phyloP scores from a whole-genome alignment of 2,113 vertebrate genomes.

The Eulacestoma nigropectus region DNA sequence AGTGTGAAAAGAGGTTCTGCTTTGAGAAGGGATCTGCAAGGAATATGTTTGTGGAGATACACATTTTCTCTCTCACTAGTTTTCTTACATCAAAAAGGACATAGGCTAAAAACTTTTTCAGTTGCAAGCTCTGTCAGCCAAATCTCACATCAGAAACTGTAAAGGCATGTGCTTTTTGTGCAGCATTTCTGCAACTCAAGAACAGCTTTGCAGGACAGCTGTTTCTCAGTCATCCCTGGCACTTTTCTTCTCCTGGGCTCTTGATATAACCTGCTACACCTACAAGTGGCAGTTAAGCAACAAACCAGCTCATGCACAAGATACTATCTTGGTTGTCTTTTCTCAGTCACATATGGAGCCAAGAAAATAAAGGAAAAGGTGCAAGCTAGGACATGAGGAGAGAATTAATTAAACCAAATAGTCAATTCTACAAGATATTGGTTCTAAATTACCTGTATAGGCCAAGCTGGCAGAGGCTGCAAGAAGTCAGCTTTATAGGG shows the following conservation, averaged over 20 bases:
- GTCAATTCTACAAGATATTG: background rate
- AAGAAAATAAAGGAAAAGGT: background rate
- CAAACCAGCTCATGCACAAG: background rate
- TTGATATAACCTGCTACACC: background rate
- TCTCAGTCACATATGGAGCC: background rate
- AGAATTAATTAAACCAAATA: background rate
- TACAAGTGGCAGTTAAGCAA: background rate
- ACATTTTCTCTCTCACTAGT: background rate
- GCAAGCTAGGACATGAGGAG: background rate
- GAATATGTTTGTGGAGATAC: background rate
- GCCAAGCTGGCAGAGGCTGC: constrained; percentile 91
- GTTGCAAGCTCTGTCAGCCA: background rate
- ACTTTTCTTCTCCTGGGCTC: background rate
- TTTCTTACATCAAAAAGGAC: background rate
- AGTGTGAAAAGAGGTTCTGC: background rate
- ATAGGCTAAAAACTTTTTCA: background rate
- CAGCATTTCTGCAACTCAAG: background rate
- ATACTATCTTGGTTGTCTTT: background rate
- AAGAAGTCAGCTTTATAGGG: constrained; percentile 90
- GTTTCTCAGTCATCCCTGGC: background rate
- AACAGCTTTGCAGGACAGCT: background rate
- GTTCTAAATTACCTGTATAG: constrained; percentile 80
- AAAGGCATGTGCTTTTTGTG: background rate
- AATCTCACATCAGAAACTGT: background rate
- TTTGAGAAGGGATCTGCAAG: background rate